A percentile compares a stretch with the other conserved stretches of the same genome.
phyloP scores from a whole-genome alignment of 2,113 vertebrate species.

The Pithys albifrons region DNA sequence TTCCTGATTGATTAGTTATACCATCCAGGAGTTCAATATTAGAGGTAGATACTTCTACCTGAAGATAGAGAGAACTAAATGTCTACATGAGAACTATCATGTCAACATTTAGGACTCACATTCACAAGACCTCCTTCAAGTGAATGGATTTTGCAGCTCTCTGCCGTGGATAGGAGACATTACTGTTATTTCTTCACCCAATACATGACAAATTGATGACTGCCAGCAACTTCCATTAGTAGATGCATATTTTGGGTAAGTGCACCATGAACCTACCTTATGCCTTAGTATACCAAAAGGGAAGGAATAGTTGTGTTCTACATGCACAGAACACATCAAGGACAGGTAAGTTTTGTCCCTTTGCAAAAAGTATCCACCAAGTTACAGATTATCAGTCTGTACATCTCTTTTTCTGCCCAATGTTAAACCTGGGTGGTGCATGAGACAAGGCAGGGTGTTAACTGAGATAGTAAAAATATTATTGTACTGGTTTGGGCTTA shows the following conservation, averaged over 20 bases:
- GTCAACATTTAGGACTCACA: not conserved
- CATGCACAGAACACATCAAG: rapidly evolving
- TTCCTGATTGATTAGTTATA: not conserved
- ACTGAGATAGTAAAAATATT: not conserved
- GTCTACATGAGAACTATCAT: too few relatives aligned
- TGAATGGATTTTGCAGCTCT: not conserved
- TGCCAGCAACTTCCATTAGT: not conserved
- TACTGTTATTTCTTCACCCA: not conserved
- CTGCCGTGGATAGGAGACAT: not conserved
- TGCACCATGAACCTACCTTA: not conserved
- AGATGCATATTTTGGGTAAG: not conserved
- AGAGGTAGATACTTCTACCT: not conserved
- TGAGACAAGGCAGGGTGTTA: not conserved
- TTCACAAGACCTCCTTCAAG: not conserved
- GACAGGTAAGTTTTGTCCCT: not conserved
- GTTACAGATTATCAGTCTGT: not conserved
- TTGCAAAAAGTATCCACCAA: not conserved
- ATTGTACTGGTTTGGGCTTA: not conserved
- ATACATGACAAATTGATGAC: not conserved
- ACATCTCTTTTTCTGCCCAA: not conserved
- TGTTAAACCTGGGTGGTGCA: not conserved
- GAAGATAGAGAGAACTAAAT: not conserved
- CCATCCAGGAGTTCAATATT: not conserved
- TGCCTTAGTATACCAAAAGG: not conserved
- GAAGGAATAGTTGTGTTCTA: not conserved